phyloP scores from a whole-genome alignment of 1,140 invertebrate genomes.

The Heliconius melpomene region DNA sequence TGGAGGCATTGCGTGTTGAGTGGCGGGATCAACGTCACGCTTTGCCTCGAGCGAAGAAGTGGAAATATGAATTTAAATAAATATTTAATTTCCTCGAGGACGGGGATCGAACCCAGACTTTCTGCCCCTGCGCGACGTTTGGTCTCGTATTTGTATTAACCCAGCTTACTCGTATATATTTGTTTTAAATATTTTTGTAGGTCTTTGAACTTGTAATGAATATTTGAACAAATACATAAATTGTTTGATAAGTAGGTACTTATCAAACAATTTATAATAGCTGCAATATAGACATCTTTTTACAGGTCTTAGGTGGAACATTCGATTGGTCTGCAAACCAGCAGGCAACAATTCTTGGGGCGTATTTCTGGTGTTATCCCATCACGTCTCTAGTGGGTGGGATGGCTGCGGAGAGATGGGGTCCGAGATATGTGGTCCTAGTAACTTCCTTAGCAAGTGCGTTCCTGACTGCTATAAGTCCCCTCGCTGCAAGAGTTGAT shows the following conservation, averaged over 20 bases:
- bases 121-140: no score
- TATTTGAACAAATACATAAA: neutral
- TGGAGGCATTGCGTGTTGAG: no score
- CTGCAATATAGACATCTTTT: neutral
- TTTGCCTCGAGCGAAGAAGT: no score
- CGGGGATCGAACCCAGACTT: no score
- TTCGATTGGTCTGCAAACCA: constrained; percentile 83
- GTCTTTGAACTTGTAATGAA: neutral
- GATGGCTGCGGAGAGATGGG: constrained; percentile 87
- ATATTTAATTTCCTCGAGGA: no score
- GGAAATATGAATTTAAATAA: no score
- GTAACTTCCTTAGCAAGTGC: constrained; percentile 84
- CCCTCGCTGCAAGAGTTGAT: constrained; percentile 83
- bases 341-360: constrained; percentile 85
- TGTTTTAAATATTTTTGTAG: neutral
- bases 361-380: constrained; percentile 86
- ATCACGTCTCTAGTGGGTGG: constrained; percentile 85
- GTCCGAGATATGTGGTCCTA: constrained; percentile 87
- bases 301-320: constrained; percentile 42
- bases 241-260: neutral
- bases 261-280: no score
- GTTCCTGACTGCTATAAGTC: constrained; percentile 86
- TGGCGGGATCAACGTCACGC: no score
- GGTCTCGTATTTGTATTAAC: no score
- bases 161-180: no score